These are phyloP conservation scores for Drosophila fungiperda DNA, from an alignment of 2,888 invertebrate genomes.

Conservation along the genomic window DNA sequence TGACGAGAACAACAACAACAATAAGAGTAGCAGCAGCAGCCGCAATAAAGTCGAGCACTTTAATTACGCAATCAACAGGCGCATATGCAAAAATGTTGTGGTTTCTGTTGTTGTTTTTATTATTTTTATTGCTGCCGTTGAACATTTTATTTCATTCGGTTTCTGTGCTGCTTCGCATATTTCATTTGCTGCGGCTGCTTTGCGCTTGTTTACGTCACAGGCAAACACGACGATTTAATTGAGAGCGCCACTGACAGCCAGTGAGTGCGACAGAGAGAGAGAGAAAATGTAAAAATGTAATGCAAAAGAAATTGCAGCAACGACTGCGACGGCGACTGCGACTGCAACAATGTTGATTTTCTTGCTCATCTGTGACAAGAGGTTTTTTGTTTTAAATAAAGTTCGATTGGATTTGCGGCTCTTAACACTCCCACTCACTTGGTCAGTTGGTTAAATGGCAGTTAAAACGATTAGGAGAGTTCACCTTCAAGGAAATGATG, in stretches of 20 bases:
- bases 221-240: constrained; percentile 36
- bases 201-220: constrained; percentile 51
- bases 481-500: neutral
- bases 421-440: constrained; percentile 34
- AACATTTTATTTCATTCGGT: constrained; percentile 52
- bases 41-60: constrained; percentile 42
- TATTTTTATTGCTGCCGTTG: constrained; percentile 31
- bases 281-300: constrained; percentile 2
- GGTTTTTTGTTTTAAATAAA: neutral
- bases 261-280: neutral
- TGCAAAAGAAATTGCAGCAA: constrained; percentile 48
- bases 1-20: constrained; percentile 6
- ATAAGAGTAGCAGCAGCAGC: constrained; percentile 1
- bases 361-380: constrained; percentile 7
- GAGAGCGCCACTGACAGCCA: neutral
- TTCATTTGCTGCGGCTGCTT: constrained; percentile 46
- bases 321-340: constrained; percentile 30
- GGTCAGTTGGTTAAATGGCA: constrained; percentile 63
- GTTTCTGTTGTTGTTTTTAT: constrained; percentile 28
- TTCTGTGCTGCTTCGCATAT: constrained; percentile 47
- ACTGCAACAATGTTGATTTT: constrained; percentile 5
- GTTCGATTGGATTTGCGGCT: constrained; percentile 22
- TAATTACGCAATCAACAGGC: constrained; percentile 59
- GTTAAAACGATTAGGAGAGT: constrained; percentile 16
- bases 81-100: constrained; percentile 41